Evolutionary conservation across 1,140 invertebrate genomes (phyloP).

Genomic region (Drosophila jambulina): DNA sequence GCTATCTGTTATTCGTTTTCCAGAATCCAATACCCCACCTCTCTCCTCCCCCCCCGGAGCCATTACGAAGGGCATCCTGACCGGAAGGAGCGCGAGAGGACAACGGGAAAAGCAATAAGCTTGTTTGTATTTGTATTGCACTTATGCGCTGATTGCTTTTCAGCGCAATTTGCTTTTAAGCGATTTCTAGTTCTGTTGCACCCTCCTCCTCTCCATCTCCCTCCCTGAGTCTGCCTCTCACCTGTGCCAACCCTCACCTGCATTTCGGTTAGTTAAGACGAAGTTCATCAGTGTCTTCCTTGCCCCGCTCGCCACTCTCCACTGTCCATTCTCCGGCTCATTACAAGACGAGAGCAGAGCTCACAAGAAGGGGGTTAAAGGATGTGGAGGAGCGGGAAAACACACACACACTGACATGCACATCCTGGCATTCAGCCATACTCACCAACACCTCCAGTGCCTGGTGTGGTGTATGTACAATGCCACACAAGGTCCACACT

Average conservation of each 20-base stretch:
- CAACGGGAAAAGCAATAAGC: conserved; percentile 67
- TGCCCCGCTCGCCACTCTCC: background rate
- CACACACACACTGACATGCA: conserved; percentile 12
- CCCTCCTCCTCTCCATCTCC: background rate
- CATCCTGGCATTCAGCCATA: conserved; percentile 41
- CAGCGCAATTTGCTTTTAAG: conserved; percentile 72
- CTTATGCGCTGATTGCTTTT: conserved; percentile 73
- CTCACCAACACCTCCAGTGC: conserved; percentile 31
- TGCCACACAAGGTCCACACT: conserved; percentile 13
- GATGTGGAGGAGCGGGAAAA: conserved; percentile 18
- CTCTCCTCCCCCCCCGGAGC: background rate
- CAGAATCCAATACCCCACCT: background rate
- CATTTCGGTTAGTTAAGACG: conserved; percentile 61
- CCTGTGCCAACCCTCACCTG: conserved; percentile 19
- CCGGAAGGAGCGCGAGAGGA: conserved; percentile 50
- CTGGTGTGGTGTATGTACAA: conserved; percentile 12
- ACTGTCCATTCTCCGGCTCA: conserved; percentile 22
- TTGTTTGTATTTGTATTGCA: conserved; percentile 74
- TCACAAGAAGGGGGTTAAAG: conserved; percentile 18
- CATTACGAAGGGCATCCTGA: conserved; percentile 30
- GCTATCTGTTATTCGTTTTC: conserved; percentile 5
- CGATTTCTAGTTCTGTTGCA: conserved; percentile 37
- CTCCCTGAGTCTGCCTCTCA: background rate
- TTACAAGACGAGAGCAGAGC: conserved; percentile 35
- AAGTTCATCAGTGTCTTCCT: conserved; percentile 43